phyloP scores from a whole-genome alignment of 2,113 vertebrate genomes.

The Zapornia atra region DNA sequence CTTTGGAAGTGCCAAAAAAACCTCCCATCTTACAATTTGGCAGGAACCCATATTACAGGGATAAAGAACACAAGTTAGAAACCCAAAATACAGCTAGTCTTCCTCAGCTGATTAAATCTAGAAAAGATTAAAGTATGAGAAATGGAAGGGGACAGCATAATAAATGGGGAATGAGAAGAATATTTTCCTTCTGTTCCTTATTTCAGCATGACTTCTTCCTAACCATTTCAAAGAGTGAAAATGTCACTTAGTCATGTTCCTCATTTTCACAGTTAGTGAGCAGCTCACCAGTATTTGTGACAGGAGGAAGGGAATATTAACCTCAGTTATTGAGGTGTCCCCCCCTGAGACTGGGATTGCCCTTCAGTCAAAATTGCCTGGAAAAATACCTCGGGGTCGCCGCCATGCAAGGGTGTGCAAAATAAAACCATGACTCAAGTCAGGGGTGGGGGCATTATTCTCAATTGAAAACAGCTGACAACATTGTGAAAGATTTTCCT shows the following conservation, averaged over 20 bases:
- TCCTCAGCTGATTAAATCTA: neutral
- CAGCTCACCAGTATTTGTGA: neutral
- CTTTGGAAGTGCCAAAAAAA: neutral
- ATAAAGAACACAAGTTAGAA: neutral
- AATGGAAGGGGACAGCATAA: neutral
- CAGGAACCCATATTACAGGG: neutral
- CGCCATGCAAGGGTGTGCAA: neutral
- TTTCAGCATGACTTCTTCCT: neutral
- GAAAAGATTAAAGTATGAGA: neutral
- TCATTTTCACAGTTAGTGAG: neutral
- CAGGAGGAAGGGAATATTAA: neutral
- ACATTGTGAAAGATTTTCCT: neutral
- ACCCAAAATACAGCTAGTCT: neutral
- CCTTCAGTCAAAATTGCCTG: neutral
- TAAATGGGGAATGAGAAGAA: neutral
- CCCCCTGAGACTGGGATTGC: neutral
- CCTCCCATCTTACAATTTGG: neutral
- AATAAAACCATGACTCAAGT: neutral
- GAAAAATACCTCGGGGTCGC: neutral
- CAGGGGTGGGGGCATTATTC: neutral
- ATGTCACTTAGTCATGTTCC: neutral
- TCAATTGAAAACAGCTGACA: neutral
- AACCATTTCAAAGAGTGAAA: neutral
- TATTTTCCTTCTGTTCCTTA: neutral
- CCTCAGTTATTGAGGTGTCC: neutral